Conservation (phyloP, 2,797 vertebrate species). For the Mormyrus hasselquistii region DNA sequence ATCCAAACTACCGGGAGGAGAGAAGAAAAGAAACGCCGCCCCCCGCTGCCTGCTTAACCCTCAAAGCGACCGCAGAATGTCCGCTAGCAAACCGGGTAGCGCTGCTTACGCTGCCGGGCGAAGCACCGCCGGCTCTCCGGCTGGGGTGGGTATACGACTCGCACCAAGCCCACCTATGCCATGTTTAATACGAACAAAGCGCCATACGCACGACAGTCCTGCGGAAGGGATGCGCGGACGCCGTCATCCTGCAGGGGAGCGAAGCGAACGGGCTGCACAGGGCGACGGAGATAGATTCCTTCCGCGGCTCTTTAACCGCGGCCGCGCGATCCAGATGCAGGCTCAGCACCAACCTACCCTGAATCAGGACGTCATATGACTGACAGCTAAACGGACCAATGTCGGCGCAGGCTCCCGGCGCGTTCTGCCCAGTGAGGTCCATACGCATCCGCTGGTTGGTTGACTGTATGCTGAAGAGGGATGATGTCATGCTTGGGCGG, state of each 20-base stretch:
- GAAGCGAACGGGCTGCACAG: constrained; percentile 22
- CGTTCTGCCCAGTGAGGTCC: neutral
- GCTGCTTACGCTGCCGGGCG: neutral
- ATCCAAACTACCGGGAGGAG: neutral
- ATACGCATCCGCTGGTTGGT: constrained; percentile 34
- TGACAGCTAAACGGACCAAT: constrained; percentile 50
- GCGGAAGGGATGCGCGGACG: constrained; percentile 43
- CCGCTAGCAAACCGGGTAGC: neutral
- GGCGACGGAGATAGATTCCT: constrained; percentile 43
- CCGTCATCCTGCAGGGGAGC: constrained; percentile 39
- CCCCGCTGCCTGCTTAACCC: neutral
- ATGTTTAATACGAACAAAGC: constrained; percentile 5
- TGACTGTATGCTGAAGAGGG: constrained; percentile 33
- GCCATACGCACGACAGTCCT: neutral
- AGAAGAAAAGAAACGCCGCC: neutral
- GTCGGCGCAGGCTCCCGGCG: neutral
- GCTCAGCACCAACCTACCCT: constrained; percentile 48
- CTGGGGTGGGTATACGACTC: neutral
- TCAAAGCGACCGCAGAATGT: neutral
- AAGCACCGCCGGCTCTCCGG: neutral
- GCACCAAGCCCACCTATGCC: neutral
- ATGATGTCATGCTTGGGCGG: constrained; percentile 51
- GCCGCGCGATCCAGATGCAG: constrained; percentile 18
- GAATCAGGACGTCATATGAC: constrained; percentile 43
- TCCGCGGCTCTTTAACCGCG: constrained; percentile 27